Evolutionary conservation across 1,140 invertebrate species (phyloP).

Genomic region (Nasonia giraulti): DNA sequence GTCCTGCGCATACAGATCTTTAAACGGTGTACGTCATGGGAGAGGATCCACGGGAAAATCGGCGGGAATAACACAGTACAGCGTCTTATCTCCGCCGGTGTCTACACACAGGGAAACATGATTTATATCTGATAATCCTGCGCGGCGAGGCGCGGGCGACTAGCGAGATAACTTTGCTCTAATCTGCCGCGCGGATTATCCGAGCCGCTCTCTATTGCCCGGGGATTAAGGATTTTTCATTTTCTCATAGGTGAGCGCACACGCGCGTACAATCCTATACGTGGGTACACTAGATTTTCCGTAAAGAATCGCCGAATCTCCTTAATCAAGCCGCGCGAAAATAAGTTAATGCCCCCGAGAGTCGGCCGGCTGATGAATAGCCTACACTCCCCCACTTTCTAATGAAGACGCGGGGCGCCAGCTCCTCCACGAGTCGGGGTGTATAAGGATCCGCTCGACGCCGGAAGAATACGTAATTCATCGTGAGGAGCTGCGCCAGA

Average conservation of each 20-base stretch:
- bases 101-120: constrained; percentile 67
- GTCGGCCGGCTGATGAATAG: constrained; percentile 68
- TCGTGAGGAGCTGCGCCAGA: constrained; percentile 34
- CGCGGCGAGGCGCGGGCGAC: constrained; percentile 53
- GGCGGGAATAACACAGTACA: background rate
- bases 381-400: constrained; percentile 65
- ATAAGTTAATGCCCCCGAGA: constrained; percentile 24
- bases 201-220: constrained; percentile 61
- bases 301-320: background rate
- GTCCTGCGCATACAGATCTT: too few species aligned
- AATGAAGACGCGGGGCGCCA: constrained; percentile 69
- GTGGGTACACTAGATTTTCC: constrained; percentile 48
- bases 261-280: constrained; percentile 22
- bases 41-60: constrained; percentile 7
- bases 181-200: constrained; percentile 69
- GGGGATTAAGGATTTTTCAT: constrained; percentile 69
- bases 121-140: constrained; percentile 73
- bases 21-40: background rate
- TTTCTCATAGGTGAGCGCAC: constrained; percentile 35
- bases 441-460: constrained; percentile 65
- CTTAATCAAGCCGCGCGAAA: constrained; percentile 3
- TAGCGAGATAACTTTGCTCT: constrained; percentile 70
- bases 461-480: constrained; percentile 71
- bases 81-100: constrained; percentile 12
- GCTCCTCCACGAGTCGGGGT: constrained; percentile 69